These are phyloP conservation scores for Sebastes kiyomatsui DNA, from an alignment of 2,797 vertebrate species.

Conservation along the genomic window DNA sequence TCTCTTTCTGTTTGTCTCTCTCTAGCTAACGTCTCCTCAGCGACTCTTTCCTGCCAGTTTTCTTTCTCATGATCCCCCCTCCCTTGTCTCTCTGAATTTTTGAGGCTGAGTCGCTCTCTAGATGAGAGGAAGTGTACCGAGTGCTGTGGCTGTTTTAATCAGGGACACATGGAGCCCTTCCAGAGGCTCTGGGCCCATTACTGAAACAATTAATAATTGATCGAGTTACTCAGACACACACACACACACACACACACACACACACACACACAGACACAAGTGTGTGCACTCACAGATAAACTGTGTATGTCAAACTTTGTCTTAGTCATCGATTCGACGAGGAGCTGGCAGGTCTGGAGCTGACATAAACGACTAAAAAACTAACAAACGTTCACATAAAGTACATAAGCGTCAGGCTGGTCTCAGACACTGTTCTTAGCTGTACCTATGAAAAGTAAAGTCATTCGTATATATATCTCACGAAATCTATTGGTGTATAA, in stretches of 20 bases:
- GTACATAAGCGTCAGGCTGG: too few species aligned
- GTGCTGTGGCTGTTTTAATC: slow-evolving; percentile 61
- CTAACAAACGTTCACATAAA: background rate
- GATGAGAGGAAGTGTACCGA: slow-evolving; percentile 38
- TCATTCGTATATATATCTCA: too few species aligned
- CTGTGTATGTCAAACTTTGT: slow-evolving; percentile 10
- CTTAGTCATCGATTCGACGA: background rate
- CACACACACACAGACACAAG: background rate
- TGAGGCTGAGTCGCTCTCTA: slow-evolving; percentile 7
- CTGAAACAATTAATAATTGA: slow-evolving; percentile 76
- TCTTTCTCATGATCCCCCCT: slow-evolving; percentile 2
- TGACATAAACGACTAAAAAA: background rate
- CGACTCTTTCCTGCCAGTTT: slow-evolving; percentile 1
- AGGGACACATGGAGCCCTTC: slow-evolving; percentile 62
- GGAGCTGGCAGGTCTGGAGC: background rate
- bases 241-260: background rate
- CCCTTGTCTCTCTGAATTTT: background rate
- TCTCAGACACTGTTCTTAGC: too few species aligned
- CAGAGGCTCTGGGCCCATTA: slow-evolving; percentile 67
- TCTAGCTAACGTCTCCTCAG: slow-evolving; percentile 25
- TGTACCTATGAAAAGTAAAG: too few species aligned
- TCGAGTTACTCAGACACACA: slow-evolving; percentile 45
- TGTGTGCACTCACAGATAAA: slow-evolving; percentile 9
- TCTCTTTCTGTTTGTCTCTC: slow-evolving; percentile 36
- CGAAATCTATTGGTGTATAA: too few species aligned